These are phyloP conservation scores for Silurus lanzhouensis DNA, from an alignment of 2,797 vertebrate species.

Conservation along the genomic window DNA sequence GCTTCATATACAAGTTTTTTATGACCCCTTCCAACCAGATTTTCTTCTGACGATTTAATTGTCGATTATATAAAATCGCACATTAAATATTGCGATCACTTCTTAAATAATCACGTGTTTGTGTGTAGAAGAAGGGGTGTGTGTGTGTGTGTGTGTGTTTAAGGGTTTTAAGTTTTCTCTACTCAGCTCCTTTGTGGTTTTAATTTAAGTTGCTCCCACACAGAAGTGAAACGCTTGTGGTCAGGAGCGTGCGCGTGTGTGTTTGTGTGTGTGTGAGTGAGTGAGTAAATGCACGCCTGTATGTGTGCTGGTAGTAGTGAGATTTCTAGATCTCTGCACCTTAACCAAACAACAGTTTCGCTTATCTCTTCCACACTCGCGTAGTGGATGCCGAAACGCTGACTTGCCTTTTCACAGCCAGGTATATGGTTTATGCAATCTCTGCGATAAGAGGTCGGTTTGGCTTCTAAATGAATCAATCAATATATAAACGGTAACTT, in stretches of 20 bases:
- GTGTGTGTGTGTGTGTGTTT: constrained; percentile 44
- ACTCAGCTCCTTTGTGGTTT: constrained; percentile 65
- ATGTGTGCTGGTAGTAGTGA: constrained; percentile 56
- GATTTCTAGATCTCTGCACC: constrained; percentile 59
- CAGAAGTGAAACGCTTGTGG: constrained; percentile 62
- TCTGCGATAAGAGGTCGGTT: neutral
- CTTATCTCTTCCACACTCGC: constrained; percentile 49
- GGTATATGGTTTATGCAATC: constrained; percentile 5
- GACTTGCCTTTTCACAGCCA: constrained; percentile 27
- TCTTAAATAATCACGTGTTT: constrained; percentile 31
- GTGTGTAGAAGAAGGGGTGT: constrained; percentile 13
- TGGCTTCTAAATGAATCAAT: neutral
- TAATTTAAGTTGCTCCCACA: constrained; percentile 55
- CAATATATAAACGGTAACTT: neutral
- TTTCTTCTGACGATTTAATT: neutral
- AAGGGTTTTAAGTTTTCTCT: constrained; percentile 45
- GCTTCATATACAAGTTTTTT: neutral
- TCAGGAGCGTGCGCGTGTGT: constrained; percentile 52
- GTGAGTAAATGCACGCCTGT: constrained; percentile 37
- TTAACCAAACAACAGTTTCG: constrained; percentile 67
- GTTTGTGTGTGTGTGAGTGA: constrained; percentile 48
- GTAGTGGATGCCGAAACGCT: constrained; percentile 26
- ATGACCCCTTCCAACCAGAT: too few relatives aligned
- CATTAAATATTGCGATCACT: neutral
- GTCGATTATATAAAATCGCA: neutral